A percentile compares a stretch with the other conserved stretches of the same genome.
These are phyloP conservation scores for Borostomias antarcticus DNA, from an alignment of 2,797 vertebrate genomes.

Conservation along the genomic window DNA sequence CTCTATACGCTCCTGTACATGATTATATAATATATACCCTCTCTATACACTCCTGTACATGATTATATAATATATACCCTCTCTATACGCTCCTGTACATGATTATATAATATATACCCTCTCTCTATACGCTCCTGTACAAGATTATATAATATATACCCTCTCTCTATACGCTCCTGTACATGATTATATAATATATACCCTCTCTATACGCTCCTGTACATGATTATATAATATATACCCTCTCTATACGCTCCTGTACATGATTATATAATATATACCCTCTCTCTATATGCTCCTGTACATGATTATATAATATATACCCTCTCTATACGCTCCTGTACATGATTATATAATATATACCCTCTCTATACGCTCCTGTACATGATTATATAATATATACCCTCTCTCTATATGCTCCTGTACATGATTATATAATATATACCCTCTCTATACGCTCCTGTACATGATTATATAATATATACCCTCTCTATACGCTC, in stretches of 20 bases:
- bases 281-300: neutral
- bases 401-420: slow-evolving; percentile 16
- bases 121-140: neutral
- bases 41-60: neutral
- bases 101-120: slow-evolving; percentile 51
- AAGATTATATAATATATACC: too few relatives aligned
- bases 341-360: too few relatives aligned
- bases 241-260: neutral
- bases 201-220: neutral
- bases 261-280: too few relatives aligned
- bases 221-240: too few relatives aligned
- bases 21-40: too few relatives aligned
- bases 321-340: neutral
- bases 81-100: neutral
- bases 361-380: neutral
- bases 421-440: too few relatives aligned
- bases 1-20: neutral
- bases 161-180: neutral
- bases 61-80: too few relatives aligned
- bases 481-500: slow-evolving; percentile 17
- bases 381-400: too few relatives aligned
- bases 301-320: too few relatives aligned
- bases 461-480: too few relatives aligned
- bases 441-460: slow-evolving; percentile 17
- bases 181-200: too few relatives aligned